phyloP scores from a whole-genome alignment of 2,113 vertebrate genomes.

The Carollia perspicillata region DNA sequence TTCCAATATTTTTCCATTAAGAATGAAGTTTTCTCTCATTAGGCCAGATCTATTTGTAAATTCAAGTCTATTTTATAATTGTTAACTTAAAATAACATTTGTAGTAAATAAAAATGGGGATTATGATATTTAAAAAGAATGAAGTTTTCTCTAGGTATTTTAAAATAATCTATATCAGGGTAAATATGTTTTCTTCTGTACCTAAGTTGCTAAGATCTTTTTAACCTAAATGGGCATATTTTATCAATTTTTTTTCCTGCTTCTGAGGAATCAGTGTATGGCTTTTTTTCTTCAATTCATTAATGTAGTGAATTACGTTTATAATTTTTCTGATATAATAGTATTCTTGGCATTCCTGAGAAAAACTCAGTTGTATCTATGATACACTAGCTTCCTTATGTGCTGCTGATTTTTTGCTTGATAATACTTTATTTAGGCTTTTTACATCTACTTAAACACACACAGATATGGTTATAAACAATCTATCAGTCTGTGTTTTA shows the following conservation, averaged over 20 bases:
- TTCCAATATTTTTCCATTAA: slow-evolving; percentile 2
- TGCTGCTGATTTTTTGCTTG: not conserved
- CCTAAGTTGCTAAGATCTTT: not conserved
- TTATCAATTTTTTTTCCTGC: slow-evolving; percentile 2
- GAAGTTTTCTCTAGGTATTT: not conserved
- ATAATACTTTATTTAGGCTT: not conserved
- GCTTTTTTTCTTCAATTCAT: not conserved
- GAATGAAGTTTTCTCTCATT: not conserved
- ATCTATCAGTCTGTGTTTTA: not conserved
- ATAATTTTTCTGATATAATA: not conserved
- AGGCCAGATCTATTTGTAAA: too few relatives aligned
- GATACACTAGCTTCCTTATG: not conserved
- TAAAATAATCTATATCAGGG: not conserved
- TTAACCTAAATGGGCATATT: not conserved
- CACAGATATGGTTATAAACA: not conserved
- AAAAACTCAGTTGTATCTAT: not conserved
- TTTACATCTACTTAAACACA: not conserved
- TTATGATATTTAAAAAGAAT: not conserved
- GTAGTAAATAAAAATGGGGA: too few relatives aligned
- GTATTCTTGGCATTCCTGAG: not conserved
- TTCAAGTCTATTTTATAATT: too few relatives aligned
- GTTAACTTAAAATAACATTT: too few relatives aligned
- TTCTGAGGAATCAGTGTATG: not conserved
- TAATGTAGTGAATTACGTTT: not conserved
- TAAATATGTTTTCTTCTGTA: slow-evolving; percentile 5